Evolutionary conservation across 1,140 invertebrate genomes (phyloP), one percentile per base, ranked within the genome.

Genomic region (Centruroides sculpturatus): DNA sequence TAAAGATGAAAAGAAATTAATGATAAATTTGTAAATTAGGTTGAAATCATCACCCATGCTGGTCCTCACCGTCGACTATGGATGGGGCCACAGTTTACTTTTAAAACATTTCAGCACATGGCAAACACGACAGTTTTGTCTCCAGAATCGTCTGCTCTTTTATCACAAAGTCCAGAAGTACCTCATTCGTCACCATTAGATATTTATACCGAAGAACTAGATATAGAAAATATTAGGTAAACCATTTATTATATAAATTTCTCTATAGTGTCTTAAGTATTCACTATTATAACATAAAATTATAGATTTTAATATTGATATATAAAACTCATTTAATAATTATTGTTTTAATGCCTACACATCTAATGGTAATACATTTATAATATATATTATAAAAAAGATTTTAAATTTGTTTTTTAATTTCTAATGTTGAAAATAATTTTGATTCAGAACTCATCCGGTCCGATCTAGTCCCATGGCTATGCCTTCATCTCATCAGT

Each of bases 21-120:
- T 41, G 8, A 41, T 41, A 6, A 41, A 1, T 47, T 35, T 12
- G 7, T 51, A 48, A 11, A 11, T 57, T 86, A 94, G 79, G 93
- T 98, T 55, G 94, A 98, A 79, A 97, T 97, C 52, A 85, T 93
- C 62, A 97, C 93, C n/a, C 92, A 97, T 73, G 85, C 89, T 5
- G 92, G 92, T 47, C 93, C 94, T 8, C 90, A 94, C 73, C 80
- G 93, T 52, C 78, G 92, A 53, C 77, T 98, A 3, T 98, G 93
- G 92, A 98, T 98, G 94, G 93, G 94, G 8, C 94, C 94, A 35
- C 94, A 98, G 75, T 97, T 97, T 70, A 85, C 88, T n/a, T 98
- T 98, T 72, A 92, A 92, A 76, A 89, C 88, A 23, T 88, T 90
- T 67, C 88, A 84, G 36, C 65, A 69, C 64, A 79, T 80, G 12